Conservation (phyloP, 2,888 invertebrate genomes). For the Phalera bucephala region DNA sequence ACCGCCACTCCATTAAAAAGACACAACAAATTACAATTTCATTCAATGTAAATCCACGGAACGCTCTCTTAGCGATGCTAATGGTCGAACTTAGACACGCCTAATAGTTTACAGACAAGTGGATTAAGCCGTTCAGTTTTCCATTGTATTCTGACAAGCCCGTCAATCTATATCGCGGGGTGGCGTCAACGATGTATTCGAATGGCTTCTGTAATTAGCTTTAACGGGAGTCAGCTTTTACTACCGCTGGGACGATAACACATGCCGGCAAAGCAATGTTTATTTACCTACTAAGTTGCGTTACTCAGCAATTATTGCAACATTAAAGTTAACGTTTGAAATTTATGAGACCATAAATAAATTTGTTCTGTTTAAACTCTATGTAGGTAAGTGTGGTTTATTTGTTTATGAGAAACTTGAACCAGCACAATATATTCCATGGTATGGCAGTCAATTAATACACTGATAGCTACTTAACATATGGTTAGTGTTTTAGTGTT, state of each 20-base stretch:
- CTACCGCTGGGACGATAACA: conserved; percentile 28
- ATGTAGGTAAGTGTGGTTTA: too few species aligned
- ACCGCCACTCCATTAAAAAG: conserved; percentile 45
- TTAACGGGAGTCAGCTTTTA: conserved; percentile 34
- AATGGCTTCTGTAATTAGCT: conserved; percentile 47
- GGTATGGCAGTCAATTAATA: too few species aligned
- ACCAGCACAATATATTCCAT: too few species aligned
- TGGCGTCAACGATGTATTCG: conserved; percentile 40
- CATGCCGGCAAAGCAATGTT: conserved; percentile 14
- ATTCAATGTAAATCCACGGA: conserved; percentile 74
- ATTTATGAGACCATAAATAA: conserved; percentile 16
- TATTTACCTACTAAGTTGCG: conserved; percentile 23
- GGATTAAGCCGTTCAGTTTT: conserved; percentile 61
- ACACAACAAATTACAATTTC: conserved; percentile 75
- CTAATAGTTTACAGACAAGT: conserved; percentile 62
- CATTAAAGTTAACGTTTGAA: conserved; percentile 19
- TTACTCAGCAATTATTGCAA: conserved; percentile 10
- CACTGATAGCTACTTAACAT: too few species aligned
- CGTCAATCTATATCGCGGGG: conserved; percentile 51
- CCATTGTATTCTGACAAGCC: conserved; percentile 54
- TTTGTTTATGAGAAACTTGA: too few species aligned
- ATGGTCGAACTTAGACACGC: conserved; percentile 67
- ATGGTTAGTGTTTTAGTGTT: too few species aligned
- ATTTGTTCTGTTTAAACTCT: conserved; percentile 3
- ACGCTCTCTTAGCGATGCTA: conserved; percentile 54